phyloP scores from a whole-genome alignment of 1,140 invertebrate species.

The Drosophila malerkotliana region DNA sequence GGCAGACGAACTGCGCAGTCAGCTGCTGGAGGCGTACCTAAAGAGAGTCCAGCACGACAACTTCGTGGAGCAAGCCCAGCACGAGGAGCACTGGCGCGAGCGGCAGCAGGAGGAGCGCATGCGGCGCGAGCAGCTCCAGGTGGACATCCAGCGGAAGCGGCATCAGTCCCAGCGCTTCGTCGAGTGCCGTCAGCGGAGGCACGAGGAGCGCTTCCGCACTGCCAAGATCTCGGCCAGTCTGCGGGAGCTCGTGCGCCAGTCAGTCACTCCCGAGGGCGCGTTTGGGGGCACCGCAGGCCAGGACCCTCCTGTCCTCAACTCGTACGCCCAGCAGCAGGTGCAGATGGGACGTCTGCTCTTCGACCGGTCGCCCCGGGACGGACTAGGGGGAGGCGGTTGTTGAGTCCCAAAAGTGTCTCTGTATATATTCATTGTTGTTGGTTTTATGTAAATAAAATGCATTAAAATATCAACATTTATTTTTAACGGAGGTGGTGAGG shows the following conservation, averaged over 20 bases:
- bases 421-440: constrained; percentile 54
- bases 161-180: constrained; percentile 70
- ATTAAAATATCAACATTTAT: not conserved
- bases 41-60: constrained; percentile 77
- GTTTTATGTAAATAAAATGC: constrained; percentile 64
- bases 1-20: constrained; percentile 66
- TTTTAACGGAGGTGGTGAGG: no score
- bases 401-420: not conserved
- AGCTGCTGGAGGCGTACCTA: constrained; percentile 67
- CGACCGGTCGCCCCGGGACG: constrained; percentile 22
- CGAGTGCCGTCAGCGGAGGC: constrained; percentile 58
- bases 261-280: constrained; percentile 73
- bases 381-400: not conserved
- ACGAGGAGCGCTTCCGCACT: constrained; percentile 66
- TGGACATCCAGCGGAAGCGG: constrained; percentile 67
- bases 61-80: constrained; percentile 74
- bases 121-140: constrained; percentile 63
- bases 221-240: constrained; percentile 81
- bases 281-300: constrained; percentile 13
- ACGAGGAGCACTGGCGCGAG: constrained; percentile 81
- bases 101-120: constrained; percentile 61
- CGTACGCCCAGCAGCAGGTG: constrained; percentile 58
- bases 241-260: constrained; percentile 75
- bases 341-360: constrained; percentile 62
- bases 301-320: constrained; percentile 33